A percentile compares a stretch with the other conserved stretches of the same genome.
Evolutionary conservation across 2,797 vertebrate genomes (phyloP).

Genomic region (Mareca strepera): DNA sequence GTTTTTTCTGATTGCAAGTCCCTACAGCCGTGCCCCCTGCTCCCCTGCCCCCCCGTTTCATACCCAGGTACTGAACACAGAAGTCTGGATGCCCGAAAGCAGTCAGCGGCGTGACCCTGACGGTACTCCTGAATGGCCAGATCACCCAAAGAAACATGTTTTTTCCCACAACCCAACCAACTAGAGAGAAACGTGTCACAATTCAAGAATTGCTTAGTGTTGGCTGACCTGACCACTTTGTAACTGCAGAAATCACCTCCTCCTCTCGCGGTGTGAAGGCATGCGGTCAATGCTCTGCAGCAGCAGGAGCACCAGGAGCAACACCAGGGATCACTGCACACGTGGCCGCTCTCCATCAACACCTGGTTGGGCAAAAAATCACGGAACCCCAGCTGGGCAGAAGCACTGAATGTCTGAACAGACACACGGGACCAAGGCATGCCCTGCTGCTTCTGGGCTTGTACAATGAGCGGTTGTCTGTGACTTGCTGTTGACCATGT

Average conservation of each 20-base stretch:
- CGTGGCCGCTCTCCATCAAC: fast-evolving
- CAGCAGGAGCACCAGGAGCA: neutral
- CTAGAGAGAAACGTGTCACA: fast-evolving
- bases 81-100: fast-evolving
- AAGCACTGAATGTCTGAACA: neutral
- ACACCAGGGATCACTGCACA: fast-evolving
- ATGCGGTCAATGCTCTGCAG: neutral
- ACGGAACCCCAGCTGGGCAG: too few species aligned
- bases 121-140: fast-evolving
- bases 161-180: neutral
- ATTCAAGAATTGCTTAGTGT: fast-evolving
- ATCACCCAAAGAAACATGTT: fast-evolving
- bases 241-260: neutral
- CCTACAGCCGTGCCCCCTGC: neutral
- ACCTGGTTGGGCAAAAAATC: neutral
- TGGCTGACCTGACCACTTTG: fast-evolving
- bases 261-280: neutral
- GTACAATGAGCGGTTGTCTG: fast-evolving
- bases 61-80: neutral
- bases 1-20: fast-evolving
- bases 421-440: fast-evolving
- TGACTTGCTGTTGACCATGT: neutral
- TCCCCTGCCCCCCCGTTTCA: too few species aligned
- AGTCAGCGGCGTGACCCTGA: fast-evolving
- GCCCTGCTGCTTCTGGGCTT: neutral